Percentiles rank a stretch among this genome's conserved stretches.
These are phyloP conservation scores for Archips xylosteana DNA, from an alignment of 2,888 invertebrate genomes.

Conservation along the genomic window DNA sequence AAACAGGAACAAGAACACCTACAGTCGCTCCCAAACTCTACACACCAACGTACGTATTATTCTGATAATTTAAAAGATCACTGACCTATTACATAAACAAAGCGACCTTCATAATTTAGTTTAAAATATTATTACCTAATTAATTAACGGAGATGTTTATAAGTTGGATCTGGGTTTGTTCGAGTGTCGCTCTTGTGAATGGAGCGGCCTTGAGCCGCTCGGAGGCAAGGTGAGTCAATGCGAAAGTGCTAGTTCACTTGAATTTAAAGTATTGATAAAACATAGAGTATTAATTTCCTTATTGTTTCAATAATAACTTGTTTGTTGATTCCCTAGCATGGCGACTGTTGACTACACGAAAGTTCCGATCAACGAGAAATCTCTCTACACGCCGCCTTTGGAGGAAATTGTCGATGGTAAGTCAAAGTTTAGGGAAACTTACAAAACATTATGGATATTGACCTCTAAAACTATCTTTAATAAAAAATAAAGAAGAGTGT, in stretches of 20 bases:
- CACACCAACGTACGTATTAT: conserved; percentile 29
- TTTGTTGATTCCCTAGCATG: conserved; percentile 61
- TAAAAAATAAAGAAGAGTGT: no score
- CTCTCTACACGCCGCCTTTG: conserved; percentile 86
- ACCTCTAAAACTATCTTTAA: no score
- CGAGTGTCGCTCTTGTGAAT: conserved; percentile 25
- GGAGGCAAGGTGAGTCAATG: conserved; percentile 29
- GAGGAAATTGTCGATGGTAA: conserved; percentile 88
- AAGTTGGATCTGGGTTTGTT: conserved; percentile 8
- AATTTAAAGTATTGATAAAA: conserved; percentile 6
- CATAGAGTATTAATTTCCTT: not conserved
- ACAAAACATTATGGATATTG: not conserved
- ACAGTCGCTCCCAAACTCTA: conserved; percentile 1
- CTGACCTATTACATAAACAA: conserved; percentile 12
- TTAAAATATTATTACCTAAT: not conserved
- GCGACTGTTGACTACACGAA: conserved; percentile 67
- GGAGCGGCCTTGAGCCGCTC: conserved; percentile 31
- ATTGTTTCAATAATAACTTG: not conserved
- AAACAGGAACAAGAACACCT: not conserved
- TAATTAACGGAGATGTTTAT: conserved; percentile 8
- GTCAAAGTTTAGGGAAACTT: conserved; percentile 31
- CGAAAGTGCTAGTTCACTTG: not conserved
- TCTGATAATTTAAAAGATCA: conserved; percentile 2
- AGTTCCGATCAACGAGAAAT: conserved; percentile 83
- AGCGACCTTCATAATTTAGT: not conserved